A percentile compares a stretch with the other conserved stretches of the same genome.
phyloP scores from a whole-genome alignment of 1,140 invertebrate genomes.

The Cherax quadricarinatus region DNA sequence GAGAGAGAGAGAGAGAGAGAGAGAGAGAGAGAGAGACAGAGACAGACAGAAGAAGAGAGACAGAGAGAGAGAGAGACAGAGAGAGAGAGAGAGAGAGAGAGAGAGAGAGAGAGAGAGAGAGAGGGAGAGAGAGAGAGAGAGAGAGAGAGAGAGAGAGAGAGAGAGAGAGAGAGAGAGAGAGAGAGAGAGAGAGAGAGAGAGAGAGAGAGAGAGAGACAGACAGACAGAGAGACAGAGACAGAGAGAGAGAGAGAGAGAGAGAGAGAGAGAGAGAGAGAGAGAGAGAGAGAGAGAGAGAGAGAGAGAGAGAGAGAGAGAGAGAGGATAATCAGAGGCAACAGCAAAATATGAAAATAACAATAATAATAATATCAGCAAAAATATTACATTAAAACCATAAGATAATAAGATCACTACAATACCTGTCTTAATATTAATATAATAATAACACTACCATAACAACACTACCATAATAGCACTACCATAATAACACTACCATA shows the following conservation, averaged over 20 bases:
- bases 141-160: conserved; percentile 2
- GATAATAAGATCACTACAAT: not conserved
- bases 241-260: not conserved
- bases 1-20: conserved; percentile 11
- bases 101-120: too few species aligned
- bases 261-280: not conserved
- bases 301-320: not conserved
- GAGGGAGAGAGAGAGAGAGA: conserved; percentile 20
- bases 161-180: too few species aligned
- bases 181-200: not conserved
- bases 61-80: conserved; percentile 1
- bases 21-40: not conserved
- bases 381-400: not conserved
- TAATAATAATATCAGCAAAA: not conserved
- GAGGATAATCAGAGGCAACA: not conserved
- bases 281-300: conserved; percentile 4
- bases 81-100: conserved; percentile 8
- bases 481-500: too few species aligned
- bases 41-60: too few species aligned
- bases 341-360: not conserved
- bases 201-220: not conserved
- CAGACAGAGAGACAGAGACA: not conserved
- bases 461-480: too few species aligned
- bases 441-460: too few species aligned
- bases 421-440: too few species aligned